Base-by-base conservation (phyloP, 2,797 vertebrate genomes). In the Lagocephalus sceleratus region DNA sequence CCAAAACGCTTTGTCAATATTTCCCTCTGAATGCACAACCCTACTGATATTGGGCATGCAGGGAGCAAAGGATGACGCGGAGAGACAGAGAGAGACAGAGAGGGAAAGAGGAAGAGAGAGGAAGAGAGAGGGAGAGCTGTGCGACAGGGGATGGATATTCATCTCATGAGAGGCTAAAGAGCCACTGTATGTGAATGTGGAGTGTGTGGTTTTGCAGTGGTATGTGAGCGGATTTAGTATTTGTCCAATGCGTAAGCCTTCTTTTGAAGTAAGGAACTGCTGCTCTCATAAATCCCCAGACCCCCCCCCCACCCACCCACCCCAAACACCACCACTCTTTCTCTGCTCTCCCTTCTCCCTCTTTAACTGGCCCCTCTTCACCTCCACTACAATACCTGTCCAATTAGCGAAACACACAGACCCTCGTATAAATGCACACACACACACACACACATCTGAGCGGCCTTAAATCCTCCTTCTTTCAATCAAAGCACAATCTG, bases 1-100 rank as follows among this genome's bases (percentile, higher is more conserved):
- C 40, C 79, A 68, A 76, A 82, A 84, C 19, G 68, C 71, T 85
- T 81, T 83, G 81, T 82, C 78, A 83, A 84, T 84, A 85, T 85
- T 83, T 83, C 76, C 64, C 72, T 77, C 57, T 76, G 76, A 76
- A 75, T 49, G 57, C 72, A 43, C 61, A 52, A 79, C 57, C 69
- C 60, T 70, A 77, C 74, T 81, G 78, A 85, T 79, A 68, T 73
- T 71, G 17, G 38, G 39, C 29, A 10, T n/a, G 50, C 41, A 10
- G 63, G 42, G 15, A 19, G 20, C 49, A 23, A 68, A 58, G 55
- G 68, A 63, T 43, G 49, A 76, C 56, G 55, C 63, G 76, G 66
- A 74, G 20, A 57, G 68, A 42, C 6, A 42, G 43, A 5, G 66
- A 68, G 60, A 47, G 29, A 41, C 26, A 11, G 17, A 54, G 68